Percentiles rank a stretch among this genome's conserved stretches.
These are phyloP conservation scores for Vireo griseus DNA, from an alignment of 2,797 vertebrate genomes.

Conservation along the genomic window DNA sequence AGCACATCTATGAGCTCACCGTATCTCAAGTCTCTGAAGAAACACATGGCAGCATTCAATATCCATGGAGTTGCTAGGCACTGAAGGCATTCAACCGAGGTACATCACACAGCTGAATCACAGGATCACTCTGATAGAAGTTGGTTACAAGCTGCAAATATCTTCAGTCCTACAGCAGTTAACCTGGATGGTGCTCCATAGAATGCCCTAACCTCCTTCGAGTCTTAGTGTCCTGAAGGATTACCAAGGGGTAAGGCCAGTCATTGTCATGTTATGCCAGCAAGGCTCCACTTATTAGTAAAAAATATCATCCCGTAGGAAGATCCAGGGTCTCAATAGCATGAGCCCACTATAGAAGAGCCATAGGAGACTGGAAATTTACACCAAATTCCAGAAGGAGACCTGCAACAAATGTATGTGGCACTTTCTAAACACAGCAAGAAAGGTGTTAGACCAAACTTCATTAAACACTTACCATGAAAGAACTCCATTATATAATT, in stretches of 20 bases:
- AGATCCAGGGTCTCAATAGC: background rate
- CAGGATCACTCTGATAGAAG: background rate
- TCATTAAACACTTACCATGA: background rate
- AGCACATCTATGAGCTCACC: background rate
- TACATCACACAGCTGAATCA: background rate
- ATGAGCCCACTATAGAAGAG: background rate
- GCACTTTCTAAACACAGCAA: background rate
- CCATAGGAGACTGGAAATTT: background rate
- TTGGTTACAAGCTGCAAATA: background rate
- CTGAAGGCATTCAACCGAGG: background rate
- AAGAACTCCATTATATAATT: background rate
- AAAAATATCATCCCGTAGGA: background rate
- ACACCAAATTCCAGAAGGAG: background rate
- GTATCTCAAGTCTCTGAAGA: background rate
- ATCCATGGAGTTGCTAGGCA: background rate
- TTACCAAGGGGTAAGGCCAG: background rate
- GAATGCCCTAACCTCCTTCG: background rate
- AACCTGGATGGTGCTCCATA: background rate
- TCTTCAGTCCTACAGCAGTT: background rate
- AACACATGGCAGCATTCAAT: background rate
- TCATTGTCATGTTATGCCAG: background rate
- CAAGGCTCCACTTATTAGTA: background rate
- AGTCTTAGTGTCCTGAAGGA: background rate
- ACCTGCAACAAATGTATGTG: background rate
- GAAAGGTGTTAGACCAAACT: background rate